Evolutionary conservation across 2,888 invertebrate genomes (phyloP).

Genomic region (Emesis furor): DNA sequence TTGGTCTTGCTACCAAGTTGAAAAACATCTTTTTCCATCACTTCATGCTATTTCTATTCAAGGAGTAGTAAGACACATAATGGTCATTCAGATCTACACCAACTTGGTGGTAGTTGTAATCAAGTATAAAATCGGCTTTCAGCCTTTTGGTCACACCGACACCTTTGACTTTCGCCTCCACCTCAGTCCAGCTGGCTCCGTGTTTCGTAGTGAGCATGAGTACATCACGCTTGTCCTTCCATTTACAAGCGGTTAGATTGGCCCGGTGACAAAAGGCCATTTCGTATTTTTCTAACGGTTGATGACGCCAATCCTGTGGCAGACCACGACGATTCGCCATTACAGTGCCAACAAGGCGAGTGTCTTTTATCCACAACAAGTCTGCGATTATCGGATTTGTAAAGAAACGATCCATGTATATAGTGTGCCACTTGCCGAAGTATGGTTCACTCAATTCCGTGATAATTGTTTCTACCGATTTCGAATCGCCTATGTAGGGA

Average conservation of each 20-base stretch:
- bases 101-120: background rate
- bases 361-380: slow-evolving; percentile 40
- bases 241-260: slow-evolving; percentile 68
- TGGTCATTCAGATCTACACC: background rate
- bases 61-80: slow-evolving; percentile 17
- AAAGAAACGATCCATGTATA: slow-evolving; percentile 9
- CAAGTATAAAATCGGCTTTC: background rate
- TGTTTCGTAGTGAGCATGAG: slow-evolving; percentile 48
- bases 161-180: slow-evolving; percentile 46
- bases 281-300: background rate
- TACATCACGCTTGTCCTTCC: slow-evolving; percentile 69
- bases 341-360: slow-evolving; percentile 60
- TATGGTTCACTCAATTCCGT: background rate
- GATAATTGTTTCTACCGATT: slow-evolving; percentile 42
- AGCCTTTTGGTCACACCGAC: background rate
- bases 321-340: slow-evolving; percentile 59
- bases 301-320: slow-evolving; percentile 57
- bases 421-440: slow-evolving; percentile 61
- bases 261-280: slow-evolving; percentile 53
- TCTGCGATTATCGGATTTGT: slow-evolving; percentile 43
- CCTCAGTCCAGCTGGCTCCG: slow-evolving; percentile 45
- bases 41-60: slow-evolving; percentile 57
- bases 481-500: slow-evolving; percentile 63
- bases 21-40: slow-evolving; percentile 71
- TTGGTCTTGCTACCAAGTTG: slow-evolving; percentile 58